These are phyloP conservation scores for Malacosoma neustria DNA, from an alignment of 2,888 invertebrate genomes.

Conservation along the genomic window DNA sequence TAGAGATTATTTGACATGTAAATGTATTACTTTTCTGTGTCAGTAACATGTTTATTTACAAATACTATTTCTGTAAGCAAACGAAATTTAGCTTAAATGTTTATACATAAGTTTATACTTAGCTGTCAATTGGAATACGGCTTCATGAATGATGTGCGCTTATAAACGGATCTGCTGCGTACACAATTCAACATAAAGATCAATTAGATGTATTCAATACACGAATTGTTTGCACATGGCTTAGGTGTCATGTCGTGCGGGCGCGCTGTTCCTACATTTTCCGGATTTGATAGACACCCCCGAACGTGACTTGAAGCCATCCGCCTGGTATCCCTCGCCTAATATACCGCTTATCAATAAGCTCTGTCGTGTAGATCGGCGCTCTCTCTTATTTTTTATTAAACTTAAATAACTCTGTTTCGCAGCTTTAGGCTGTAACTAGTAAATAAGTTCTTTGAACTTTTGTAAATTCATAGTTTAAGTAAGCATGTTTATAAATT, in stretches of 20 bases:
- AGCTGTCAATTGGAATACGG: too few species aligned
- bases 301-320: conserved; percentile 22
- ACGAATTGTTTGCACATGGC: conserved; percentile 7
- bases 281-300: conserved; percentile 19
- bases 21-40: too few species aligned
- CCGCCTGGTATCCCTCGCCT: conserved; percentile 16
- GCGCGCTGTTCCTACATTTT: conserved; percentile 12
- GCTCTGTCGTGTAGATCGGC: conserved; percentile 9
- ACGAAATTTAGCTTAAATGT: too few species aligned
- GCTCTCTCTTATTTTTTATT: conserved; percentile 10
- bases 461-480: too few species aligned
- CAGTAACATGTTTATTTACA: too few species aligned
- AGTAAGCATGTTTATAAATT: background rate
- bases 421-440: conserved; percentile 14
- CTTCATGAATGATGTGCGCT: too few species aligned
- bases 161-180: too few species aligned
- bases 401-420: conserved; percentile 10
- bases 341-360: conserved; percentile 23
- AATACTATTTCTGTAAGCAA: too few species aligned
- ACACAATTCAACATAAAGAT: too few species aligned
- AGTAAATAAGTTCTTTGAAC: conserved; percentile 12
- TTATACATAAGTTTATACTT: too few species aligned
- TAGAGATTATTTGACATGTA: too few species aligned
- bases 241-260: conserved; percentile 14
- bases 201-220: conserved; percentile 21